Evolutionary conservation across 2,797 vertebrate genomes (phyloP), one percentile per base, ranked within the genome.

Genomic region (Pipistrellus kuhlii): DNA sequence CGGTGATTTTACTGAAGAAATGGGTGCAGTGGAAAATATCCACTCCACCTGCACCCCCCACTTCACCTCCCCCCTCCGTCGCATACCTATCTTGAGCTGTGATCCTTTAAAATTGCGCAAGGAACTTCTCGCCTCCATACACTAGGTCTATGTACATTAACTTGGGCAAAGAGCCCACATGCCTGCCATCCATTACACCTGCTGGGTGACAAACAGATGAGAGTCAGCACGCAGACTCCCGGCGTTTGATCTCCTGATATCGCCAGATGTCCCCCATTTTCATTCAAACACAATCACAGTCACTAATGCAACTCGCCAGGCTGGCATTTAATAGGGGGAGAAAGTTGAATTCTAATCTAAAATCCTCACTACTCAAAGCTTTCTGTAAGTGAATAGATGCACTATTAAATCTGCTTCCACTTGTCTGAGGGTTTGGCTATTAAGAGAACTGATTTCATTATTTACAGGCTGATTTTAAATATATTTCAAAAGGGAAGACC

Each of bases 241-340:
- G 82, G 12, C 3, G 44, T 97, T 92, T 96, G 96, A 97, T 96
- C 96, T 97, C 85, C 96, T 91, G 96, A 96, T 96, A 93, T 78
- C 15, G 44, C 96, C 96, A 97, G 96, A 96, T 97, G 96, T 97
- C 95, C 84, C 73, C 94, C 94, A 94, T 95, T 95, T 95, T 92
- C 96, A 96, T 95, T 95, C 96, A 97, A 62, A 97, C 95, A 91
- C 38, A 78, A 91, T 95, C 94, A 75, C 68, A 30, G 93, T 84
- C 96, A 96, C 95, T 97, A 97, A 94, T 87, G 85, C 85, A 85
- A 82, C 88, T 93, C 25, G 3, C 85, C 90, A 0, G 92, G 76
- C 95, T 94, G 94, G 90, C 88, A 72, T 95, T 88, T 95, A 96
- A 90, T 91, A 80, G 92, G 83, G 86, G 62, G 72, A 93, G 68